Conservation (phyloP, 2,797 vertebrate species). For the Phrynocephalus vlangalii region DNA sequence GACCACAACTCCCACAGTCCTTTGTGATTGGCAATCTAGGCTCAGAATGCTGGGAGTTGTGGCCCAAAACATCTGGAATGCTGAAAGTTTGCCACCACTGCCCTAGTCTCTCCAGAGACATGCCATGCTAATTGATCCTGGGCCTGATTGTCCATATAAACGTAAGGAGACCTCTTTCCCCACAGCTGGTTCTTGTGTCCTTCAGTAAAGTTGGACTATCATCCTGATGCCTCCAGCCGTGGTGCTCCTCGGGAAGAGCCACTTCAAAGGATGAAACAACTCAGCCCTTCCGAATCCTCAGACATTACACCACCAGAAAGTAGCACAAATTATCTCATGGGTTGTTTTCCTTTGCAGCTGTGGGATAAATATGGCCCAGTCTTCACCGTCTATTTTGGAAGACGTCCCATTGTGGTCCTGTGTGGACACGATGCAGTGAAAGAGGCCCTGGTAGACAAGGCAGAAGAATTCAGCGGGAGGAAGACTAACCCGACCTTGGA, state of each 20-base stretch:
- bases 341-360: constrained; percentile 63
- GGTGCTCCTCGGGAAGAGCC: background rate
- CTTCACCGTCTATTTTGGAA: constrained; percentile 79
- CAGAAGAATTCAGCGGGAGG: constrained; percentile 79
- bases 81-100: too few relatives aligned
- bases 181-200: background rate
- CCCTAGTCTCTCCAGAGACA: too few relatives aligned
- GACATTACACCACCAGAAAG: too few relatives aligned
- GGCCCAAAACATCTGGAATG: too few relatives aligned
- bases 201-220: background rate
- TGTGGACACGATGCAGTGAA: constrained; percentile 76
- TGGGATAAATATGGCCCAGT: constrained; percentile 81
- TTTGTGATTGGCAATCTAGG: too few relatives aligned
- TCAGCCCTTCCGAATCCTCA: background rate
- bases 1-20: too few relatives aligned
- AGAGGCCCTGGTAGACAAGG: constrained; percentile 82
- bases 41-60: too few relatives aligned
- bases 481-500: constrained; percentile 45
- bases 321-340: background rate
- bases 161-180: too few relatives aligned
- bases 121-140: too few relatives aligned
- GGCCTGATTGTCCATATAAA: too few relatives aligned
- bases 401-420: constrained; percentile 75
- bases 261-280: background rate
- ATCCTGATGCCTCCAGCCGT: background rate